Evolutionary conservation across 2,113 vertebrate genomes (phyloP), one percentile per base, ranked within the genome.

Genomic region (Mirounga angustirostris): DNA sequence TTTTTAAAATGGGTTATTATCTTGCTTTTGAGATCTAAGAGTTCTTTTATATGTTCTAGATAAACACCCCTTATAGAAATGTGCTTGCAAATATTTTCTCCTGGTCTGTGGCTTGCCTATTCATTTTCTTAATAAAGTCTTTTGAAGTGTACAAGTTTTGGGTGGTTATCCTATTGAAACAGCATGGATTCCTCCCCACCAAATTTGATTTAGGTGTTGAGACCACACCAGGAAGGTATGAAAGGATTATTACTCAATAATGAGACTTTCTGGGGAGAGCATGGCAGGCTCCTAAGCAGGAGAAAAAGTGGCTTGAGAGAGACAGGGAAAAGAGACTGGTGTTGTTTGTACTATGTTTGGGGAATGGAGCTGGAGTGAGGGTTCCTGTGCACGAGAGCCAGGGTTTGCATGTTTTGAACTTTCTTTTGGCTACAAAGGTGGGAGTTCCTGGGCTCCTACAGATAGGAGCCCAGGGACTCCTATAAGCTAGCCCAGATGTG

Each of bases 401-500:
- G 65, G 56, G 50, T 71, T 95, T 86, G 71, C 26, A 7, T 82
- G 54, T 71, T 46, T 88, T 93, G 76, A 94, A 94, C 50, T 94
- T 98, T 91, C 91, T 36, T 30, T 96, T 89, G 89, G 89, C 94
- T 97, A 83, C 94, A 95, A 96, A 97, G 94, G 94, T 94, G 40
- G 94, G 82, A 97, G 40, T 84, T 95, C 82, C 96, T 97, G 58
- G 86, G 28, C 24, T 86, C 71, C 46, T 46, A 46, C 46, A 46
- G 6, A 46, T 46, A 46, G 46, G 46, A 46, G 46, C 46, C 46
- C 46, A 46, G 46, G 46, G 46, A 46, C 46, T 91, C 95, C 96
- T 96, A 96, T 95, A 97, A 91, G 73, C 78, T 22, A 46, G 46
- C 40, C 82, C 94, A 96, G 96, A 86, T 83, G 92, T 86, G 11